Evolutionary conservation across 2,113 vertebrate species (phyloP), one percentile per base, ranked within the genome.

Genomic region (Ceyx melanurus): DNA sequence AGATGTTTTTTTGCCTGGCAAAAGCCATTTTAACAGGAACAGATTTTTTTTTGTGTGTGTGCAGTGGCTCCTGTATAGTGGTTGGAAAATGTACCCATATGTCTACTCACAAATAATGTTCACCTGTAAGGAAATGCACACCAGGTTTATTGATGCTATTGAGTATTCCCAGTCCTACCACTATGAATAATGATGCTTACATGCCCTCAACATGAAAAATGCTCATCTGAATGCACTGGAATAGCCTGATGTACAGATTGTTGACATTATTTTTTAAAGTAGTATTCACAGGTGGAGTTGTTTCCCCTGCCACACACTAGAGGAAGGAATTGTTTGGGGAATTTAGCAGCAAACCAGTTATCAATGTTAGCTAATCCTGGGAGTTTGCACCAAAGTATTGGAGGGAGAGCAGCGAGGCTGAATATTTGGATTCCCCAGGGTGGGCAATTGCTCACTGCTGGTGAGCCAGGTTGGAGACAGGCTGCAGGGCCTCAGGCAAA

Each of bases 101-200:
- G 94, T 95, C 94, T 95, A 93, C 89, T 95, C 89, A 92, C 89
- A 95, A 96, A 96, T 96, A 95, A 95, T 86, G 86, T 94, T 95
- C 91, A 96, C 93, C 96, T 95, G 89, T 89, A 96, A 96, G 91
- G 92, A 97, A 96, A 96, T 95, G 92, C 78, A 93, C 86, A 92
- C 83, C 90, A 96, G 91, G 88, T 96, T 96, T 95, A 96, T 96
- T 89, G 94, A 90, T 93, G 92, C 90, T 94, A 57, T 95, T 95
- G 89, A 97, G 93, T 92, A 88, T 93, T 96, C 91, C 93, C 96
- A 92, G 85, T 90, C 87, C 93, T 93, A 81, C 87, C 61, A 65
- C 93, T 95, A 66, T 93, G 91, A 96, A 96, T 96, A 97, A 96
- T 82, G 89, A 95, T 87, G 91, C 94, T 86, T 90, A 78, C 81